Evolutionary conservation across 2,113 vertebrate species (phyloP), one percentile per base, ranked within the genome.

Genomic region (Cochlearius cochlearius): DNA sequence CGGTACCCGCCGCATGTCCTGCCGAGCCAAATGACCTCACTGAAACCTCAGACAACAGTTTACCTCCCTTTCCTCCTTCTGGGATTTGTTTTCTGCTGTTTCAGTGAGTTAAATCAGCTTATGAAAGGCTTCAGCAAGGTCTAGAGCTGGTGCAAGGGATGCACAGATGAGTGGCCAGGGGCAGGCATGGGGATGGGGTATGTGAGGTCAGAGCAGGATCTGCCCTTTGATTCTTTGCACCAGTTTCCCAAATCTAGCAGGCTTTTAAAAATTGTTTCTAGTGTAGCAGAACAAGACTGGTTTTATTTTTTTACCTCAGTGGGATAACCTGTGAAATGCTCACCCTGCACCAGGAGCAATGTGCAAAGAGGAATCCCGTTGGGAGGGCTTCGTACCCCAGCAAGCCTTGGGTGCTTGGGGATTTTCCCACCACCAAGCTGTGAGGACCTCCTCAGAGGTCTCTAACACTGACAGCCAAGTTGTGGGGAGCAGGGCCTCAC

Each of bases 1-100:
- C 10, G 15, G 30, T 7, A 69, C 30, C 41, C 0, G 0, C 26
- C 1, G 1, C 29, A 43, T 2, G 1, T 77, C 55, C 56, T 63
- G 49, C n/a, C 1, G 0, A 81, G 52, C 10, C 49, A 49, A 22
- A 84, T 11, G n/a, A 47, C 69, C 39, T 25, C 14, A 15, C 26
- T 39, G 36, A 67, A 92, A 39, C 26, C 22, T 71, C 60, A 49
- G 47, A 66, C 27, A 52, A 10, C 29, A 2, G 0, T 26, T 92
- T 50, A 39, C 7, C 43, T 76, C n/a, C 34, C 15, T 92, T 85
- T 88, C 38, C 19, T 77, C 26, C 63, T 86, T 34, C 84, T 89
- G 38, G 36, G 38, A 22, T 22, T 53, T 34, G 10, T 36, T 62
- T 92, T 91, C 41, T 74, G 26, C 17, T 41, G 8, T 27, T 92